These are phyloP conservation scores for Erebia aethiops DNA, from an alignment of 2,888 invertebrate species.

Conservation along the genomic window DNA sequence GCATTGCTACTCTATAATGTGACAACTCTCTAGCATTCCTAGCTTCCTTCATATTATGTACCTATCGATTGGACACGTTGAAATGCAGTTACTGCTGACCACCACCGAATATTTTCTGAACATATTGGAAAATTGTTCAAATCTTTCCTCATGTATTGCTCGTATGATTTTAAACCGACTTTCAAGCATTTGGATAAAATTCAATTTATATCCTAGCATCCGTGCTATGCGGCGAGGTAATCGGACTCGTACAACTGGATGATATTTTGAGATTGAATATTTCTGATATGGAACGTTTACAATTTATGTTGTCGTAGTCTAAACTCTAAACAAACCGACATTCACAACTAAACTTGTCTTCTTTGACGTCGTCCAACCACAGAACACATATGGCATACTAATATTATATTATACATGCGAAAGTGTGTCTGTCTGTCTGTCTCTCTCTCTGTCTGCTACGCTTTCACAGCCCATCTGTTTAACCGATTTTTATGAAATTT, in stretches of 20 bases:
- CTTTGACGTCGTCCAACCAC: too few relatives aligned
- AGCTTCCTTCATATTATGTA: not conserved
- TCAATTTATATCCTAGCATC: slow-evolving; percentile 14
- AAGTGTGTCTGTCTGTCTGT: too few relatives aligned
- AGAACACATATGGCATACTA: too few relatives aligned
- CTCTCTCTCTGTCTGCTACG: too few relatives aligned
- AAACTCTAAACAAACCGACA: too few relatives aligned
- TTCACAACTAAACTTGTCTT: too few relatives aligned
- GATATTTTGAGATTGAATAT: slow-evolving; percentile 12
- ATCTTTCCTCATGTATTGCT: slow-evolving; percentile 8
- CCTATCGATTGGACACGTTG: slow-evolving; percentile 50
- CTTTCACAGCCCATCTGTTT: too few relatives aligned
- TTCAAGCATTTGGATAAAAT: slow-evolving; percentile 14
- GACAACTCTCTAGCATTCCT: not conserved
- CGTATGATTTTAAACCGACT: slow-evolving; percentile 20
- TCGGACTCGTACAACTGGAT: slow-evolving; percentile 5
- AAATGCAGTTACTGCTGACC: slow-evolving; percentile 25
- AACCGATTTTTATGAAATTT: too few relatives aligned
- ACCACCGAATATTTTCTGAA: slow-evolving; percentile 26
- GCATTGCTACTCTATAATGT: not conserved
- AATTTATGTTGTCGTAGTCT: too few relatives aligned
- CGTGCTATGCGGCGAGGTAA: slow-evolving; percentile 7
- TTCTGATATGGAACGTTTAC: not conserved
- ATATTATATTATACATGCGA: too few relatives aligned
- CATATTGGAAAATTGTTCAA: slow-evolving; percentile 23